A percentile compares a stretch with the other conserved stretches of the same genome.
Evolutionary conservation across 2,113 vertebrate genomes (phyloP).

Genomic region (Turnix velox): DNA sequence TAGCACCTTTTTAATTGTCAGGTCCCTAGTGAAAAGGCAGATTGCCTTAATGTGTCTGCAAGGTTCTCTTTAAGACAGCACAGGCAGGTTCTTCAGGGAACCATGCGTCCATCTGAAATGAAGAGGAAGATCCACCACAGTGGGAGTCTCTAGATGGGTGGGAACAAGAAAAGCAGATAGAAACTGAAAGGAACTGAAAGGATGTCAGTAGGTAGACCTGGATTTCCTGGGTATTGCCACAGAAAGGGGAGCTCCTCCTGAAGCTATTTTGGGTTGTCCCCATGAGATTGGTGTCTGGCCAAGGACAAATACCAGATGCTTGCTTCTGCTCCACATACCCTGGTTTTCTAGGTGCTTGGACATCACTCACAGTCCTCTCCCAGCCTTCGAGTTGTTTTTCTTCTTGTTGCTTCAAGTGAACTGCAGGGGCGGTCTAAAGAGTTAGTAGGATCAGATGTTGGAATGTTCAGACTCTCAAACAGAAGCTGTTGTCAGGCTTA

Average conservation of each 20-base stretch:
- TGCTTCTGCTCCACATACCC: neutral
- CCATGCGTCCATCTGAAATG: rapidly evolving
- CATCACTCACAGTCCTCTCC: neutral
- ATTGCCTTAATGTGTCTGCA: neutral
- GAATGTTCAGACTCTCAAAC: neutral
- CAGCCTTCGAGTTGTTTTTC: neutral
- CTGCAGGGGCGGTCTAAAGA: neutral
- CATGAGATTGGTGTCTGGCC: rapidly evolving
- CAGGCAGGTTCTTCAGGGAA: neutral
- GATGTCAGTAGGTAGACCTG: neutral
- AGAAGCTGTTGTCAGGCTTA: neutral
- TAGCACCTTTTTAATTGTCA: neutral
- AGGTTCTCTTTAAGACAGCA: neutral
- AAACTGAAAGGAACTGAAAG: neutral
- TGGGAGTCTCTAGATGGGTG: neutral
- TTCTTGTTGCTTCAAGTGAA: neutral
- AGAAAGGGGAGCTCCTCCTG: neutral
- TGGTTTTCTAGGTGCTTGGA: neutral
- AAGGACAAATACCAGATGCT: neutral
- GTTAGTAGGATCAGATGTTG: neutral
- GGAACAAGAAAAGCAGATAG: neutral
- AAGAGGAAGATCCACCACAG: neutral
- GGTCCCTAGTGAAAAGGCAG: neutral
- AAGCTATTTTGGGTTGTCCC: neutral
- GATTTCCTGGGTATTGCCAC: neutral